Evolutionary conservation across 2,113 vertebrate species (phyloP).

Genomic region (Podilymbus podiceps): DNA sequence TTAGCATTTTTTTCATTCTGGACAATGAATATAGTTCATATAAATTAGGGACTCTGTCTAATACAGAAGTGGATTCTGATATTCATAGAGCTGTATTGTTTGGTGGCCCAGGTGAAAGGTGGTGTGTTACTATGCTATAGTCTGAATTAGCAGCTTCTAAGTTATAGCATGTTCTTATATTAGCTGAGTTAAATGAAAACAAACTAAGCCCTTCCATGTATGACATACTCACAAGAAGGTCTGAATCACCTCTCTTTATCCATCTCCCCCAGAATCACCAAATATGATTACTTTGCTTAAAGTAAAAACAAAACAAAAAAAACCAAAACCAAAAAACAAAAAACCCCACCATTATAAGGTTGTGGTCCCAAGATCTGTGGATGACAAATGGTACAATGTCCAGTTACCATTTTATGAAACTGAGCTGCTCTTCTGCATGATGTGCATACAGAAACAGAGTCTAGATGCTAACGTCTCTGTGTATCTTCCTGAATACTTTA

Average conservation of each 20-base stretch:
- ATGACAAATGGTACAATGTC: neutral
- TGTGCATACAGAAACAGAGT: neutral
- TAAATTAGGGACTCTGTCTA: neutral
- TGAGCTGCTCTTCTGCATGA: neutral
- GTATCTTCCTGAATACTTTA: neutral
- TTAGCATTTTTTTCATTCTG: neutral
- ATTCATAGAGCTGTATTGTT: neutral
- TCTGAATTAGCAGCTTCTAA: neutral
- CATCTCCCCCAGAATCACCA: neutral
- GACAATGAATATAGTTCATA: neutral
- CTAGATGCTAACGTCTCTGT: neutral
- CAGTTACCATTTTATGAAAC: neutral
- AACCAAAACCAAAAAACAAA: too few species aligned
- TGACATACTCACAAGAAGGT: neutral
- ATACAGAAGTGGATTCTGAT: neutral
- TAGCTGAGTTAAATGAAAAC: neutral
- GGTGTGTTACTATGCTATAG: neutral
- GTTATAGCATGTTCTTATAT: neutral
- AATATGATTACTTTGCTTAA: neutral
- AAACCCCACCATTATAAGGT: accelerated
- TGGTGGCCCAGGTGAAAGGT: neutral
- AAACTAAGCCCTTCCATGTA: neutral
- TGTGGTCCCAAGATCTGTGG: neutral
- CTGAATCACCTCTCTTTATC: neutral
- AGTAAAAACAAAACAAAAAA: neutral